Evolutionary conservation across 2,113 vertebrate species (phyloP), one percentile per base, ranked within the genome.

Genomic region (Sander vitreus): DNA sequence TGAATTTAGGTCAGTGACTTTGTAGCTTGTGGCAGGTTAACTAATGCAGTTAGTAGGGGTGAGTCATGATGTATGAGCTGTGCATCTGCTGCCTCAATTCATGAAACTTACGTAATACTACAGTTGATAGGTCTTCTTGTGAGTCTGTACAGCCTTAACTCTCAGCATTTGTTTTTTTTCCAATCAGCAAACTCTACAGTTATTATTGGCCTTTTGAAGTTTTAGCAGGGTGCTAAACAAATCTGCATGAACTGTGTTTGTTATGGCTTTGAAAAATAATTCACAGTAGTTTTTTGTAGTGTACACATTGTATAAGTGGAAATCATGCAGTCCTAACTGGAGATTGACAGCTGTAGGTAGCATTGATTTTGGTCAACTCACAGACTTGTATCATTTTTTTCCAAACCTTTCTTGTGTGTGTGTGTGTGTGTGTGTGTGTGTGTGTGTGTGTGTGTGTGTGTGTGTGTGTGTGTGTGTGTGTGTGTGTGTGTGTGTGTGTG

Each of bases 131-230:
- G 23, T 78, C 58, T 66, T 76, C 25, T 74, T 6, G 5, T n/a
- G 43, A 70, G 53, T 76, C 69, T 85, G 11, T 72, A 70, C 57
- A 73, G 85, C 82, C 80, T 88, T 87, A 76, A 85, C 13, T 6
- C n/a, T 76, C 15, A 57, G 21, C 7, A 4, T 45, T 78, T 76
- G 14, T 53, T 36, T 47, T 53, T 64, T 18, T 69, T 66, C 0
- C 10, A 62, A 5, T 65, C n/a, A 21, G 27, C n/a, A 21, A 39
- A 62, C 11, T 15, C 62, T 39, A 33, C 30, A 23, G 39, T 58
- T 77, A 65, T 68, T 71, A 48, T 75, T 54, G 14, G 53, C 57
- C 70, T 76, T 79, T 59, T 13, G 45, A 0, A 6, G 6, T 68
- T 63, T 74, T 62, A 70, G 57, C 27, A 79, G 43, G 73, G 74